These are phyloP conservation scores for Labrus mixtus DNA, from an alignment of 2,113 vertebrate genomes.

Conservation along the genomic window DNA sequence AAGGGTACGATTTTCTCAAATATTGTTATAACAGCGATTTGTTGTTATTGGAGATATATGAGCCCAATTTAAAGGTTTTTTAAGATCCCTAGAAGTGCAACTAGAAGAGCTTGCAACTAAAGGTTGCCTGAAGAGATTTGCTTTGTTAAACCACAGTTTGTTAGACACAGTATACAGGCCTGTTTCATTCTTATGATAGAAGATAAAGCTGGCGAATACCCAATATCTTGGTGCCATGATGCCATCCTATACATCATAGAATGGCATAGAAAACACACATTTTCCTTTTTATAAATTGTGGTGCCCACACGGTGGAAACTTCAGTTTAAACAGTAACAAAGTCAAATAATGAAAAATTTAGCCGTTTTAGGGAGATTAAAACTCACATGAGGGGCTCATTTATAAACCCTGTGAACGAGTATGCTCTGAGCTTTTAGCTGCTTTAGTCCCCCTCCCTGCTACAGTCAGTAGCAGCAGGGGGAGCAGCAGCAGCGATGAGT, in stretches of 20 bases:
- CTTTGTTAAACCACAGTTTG: neutral
- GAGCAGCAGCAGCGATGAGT: slow-evolving; percentile 77
- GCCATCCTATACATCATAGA: neutral
- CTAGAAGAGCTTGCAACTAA: neutral
- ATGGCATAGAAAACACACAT: neutral
- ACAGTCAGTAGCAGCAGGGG: slow-evolving; percentile 41
- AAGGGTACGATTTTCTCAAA: neutral
- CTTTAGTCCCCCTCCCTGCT: slow-evolving; percentile 58
- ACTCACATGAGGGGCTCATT: slow-evolving; percentile 1
- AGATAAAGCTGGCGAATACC: neutral
- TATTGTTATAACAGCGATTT: neutral
- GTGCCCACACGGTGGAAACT: neutral
- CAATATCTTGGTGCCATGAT: too few relatives aligned
- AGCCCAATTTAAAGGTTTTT: neutral
- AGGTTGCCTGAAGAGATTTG: neutral
- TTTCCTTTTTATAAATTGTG: neutral
- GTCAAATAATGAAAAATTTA: slow-evolving; percentile 3
- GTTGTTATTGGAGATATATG: neutral
- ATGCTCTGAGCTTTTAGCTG: slow-evolving; percentile 46
- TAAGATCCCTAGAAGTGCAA: neutral
- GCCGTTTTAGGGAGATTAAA: neutral
- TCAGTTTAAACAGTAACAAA: slow-evolving; percentile 2
- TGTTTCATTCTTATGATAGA: neutral
- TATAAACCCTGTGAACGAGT: slow-evolving; percentile 28
- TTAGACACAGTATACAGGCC: neutral